Evolutionary conservation across 2,797 vertebrate species (phyloP).

Genomic region (Apodemus agrarius): DNA sequence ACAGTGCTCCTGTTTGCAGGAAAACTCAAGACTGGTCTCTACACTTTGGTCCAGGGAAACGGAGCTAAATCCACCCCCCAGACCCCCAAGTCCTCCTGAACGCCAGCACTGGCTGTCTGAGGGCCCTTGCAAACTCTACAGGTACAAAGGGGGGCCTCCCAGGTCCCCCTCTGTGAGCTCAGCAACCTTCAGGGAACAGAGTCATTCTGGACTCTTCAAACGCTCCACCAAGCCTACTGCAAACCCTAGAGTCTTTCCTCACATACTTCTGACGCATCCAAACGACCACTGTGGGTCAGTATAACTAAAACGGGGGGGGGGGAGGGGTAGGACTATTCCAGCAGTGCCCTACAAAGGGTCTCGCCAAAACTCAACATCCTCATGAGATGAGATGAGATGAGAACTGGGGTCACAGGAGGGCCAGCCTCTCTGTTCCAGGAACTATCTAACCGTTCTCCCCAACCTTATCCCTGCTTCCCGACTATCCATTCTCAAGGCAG

Average conservation of each 20-base stretch:
- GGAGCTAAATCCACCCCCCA: not conserved
- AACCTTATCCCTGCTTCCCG: not conserved
- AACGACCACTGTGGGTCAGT: not conserved
- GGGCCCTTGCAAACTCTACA: not conserved
- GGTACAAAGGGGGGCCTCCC: not conserved
- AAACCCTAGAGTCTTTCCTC: not conserved
- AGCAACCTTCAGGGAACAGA: not conserved
- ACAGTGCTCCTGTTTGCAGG: not conserved
- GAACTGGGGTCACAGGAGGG: not conserved
- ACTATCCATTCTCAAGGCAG: not conserved
- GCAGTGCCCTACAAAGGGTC: not conserved
- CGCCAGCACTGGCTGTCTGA: not conserved
- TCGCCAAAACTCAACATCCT: not conserved
- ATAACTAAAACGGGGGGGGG: rapidly evolving
- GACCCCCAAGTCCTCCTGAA: no score
- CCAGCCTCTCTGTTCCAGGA: not conserved
- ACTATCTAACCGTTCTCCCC: not conserved
- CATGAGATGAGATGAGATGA: no score
- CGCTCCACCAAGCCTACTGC: not conserved
- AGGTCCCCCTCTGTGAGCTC: not conserved
- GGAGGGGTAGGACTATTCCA: not conserved
- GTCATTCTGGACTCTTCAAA: not conserved
- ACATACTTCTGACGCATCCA: not conserved
- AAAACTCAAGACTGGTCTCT: not conserved
- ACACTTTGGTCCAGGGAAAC: not conserved